These are phyloP conservation scores for Drosophila ohnishii DNA, from an alignment of 1,140 invertebrate genomes.

Conservation along the genomic window DNA sequence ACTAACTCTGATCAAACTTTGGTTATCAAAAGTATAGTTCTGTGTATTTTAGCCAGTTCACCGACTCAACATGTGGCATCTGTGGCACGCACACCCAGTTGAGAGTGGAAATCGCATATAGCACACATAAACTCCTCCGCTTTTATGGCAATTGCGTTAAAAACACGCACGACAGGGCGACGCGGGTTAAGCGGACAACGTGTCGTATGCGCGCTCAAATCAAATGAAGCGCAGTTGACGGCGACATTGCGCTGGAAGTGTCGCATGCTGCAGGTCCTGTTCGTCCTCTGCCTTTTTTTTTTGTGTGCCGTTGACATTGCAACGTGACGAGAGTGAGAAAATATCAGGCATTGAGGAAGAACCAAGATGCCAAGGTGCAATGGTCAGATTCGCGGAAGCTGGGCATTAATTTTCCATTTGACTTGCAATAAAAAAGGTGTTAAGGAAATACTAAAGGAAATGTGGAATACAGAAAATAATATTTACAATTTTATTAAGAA, in stretches of 20 bases:
- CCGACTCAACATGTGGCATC: constrained; percentile 41
- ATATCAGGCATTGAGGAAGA: not conserved
- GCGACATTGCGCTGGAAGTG: constrained; percentile 30
- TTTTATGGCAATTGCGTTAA: constrained; percentile 58
- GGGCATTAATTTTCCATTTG: constrained; percentile 43
- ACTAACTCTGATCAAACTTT: no score
- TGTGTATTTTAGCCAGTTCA: constrained; percentile 1
- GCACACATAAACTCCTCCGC: constrained; percentile 31
- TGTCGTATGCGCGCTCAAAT: constrained; percentile 55
- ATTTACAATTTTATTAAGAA: not conserved
- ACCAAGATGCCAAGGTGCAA: constrained; percentile 14
- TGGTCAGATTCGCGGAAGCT: constrained; percentile 21
- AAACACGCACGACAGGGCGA: constrained; percentile 22
- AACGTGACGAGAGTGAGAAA: constrained; percentile 40
- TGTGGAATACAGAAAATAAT: no score
- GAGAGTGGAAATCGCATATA: constrained; percentile 12
- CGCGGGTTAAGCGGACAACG: constrained; percentile 41
- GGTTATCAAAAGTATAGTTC: no score
- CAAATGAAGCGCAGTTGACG: constrained; percentile 51
- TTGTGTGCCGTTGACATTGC: constrained; percentile 35
- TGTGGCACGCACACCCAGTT: constrained; percentile 38
- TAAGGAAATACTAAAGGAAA: not conserved
- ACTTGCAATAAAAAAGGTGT: constrained; percentile 9
- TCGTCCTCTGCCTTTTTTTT: not conserved
- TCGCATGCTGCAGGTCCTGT: constrained; percentile 18